Evolutionary conservation across 1,140 invertebrate genomes (phyloP).

Genomic region (Trichonephila inaurata): DNA sequence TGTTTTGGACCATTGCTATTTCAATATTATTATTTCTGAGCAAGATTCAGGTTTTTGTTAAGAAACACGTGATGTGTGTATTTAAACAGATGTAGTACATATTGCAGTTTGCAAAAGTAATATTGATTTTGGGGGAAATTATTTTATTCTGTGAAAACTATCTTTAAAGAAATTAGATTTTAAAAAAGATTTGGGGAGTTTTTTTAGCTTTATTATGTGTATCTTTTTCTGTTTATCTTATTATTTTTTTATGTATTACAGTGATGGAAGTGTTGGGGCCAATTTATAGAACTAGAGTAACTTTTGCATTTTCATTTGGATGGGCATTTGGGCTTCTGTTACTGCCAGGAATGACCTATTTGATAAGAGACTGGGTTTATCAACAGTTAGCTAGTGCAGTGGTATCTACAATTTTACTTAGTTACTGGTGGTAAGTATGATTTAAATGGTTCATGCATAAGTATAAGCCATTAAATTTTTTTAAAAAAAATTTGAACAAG

Average conservation of each 20-base stretch:
- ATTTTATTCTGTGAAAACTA: too few relatives aligned
- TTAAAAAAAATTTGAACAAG: not conserved
- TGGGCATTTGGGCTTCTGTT: conserved; percentile 89
- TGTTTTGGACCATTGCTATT: too few relatives aligned
- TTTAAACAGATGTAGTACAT: too few relatives aligned
- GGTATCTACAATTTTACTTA: conserved; percentile 69
- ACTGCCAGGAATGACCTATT: conserved; percentile 87
- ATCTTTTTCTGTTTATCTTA: too few relatives aligned
- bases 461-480: not conserved
- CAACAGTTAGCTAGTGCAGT: conserved; percentile 88
- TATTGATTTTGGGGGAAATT: too few relatives aligned
- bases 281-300: conserved; percentile 87
- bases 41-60: too few relatives aligned
- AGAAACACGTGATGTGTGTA: too few relatives aligned
- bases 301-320: conserved; percentile 89
- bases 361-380: conserved; percentile 87
- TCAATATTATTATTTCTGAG: too few relatives aligned
- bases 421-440: conserved; percentile 71
- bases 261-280: conserved; percentile 92
- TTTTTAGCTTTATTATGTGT: too few relatives aligned
- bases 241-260: conserved; percentile 78
- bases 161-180: too few relatives aligned
- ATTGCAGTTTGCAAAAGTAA: too few relatives aligned
- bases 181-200: too few relatives aligned
- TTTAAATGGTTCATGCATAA: not conserved